Evolutionary conservation across 2,797 vertebrate species (phyloP).

Genomic region (Sylvilagus floridanus): DNA sequence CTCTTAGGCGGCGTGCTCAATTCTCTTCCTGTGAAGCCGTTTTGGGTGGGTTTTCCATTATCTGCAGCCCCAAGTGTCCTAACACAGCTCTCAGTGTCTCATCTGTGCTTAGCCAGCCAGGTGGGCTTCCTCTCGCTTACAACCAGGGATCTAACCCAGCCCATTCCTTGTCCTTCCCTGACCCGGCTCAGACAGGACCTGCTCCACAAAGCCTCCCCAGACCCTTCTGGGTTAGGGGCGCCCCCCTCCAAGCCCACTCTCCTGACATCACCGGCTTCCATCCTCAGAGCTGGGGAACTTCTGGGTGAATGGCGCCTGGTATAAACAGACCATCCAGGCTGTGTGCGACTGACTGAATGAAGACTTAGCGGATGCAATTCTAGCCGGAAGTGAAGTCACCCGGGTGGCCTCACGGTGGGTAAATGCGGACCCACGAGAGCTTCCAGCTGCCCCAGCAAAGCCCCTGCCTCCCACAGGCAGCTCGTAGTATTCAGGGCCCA

Average conservation of each 20-base stretch:
- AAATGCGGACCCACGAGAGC: neutral
- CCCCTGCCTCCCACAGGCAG: no score
- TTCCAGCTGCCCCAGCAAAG: no score
- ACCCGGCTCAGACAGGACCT: neutral
- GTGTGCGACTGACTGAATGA: neutral
- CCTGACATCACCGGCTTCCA: neutral
- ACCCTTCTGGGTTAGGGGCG: neutral
- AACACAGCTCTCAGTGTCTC: neutral
- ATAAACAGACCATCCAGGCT: neutral
- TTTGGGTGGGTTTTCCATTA: conserved; percentile 10
- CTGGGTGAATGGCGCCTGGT: neutral
- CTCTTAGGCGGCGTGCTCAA: neutral
- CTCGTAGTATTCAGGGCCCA: no score
- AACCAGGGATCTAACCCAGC: neutral
- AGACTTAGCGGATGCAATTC: neutral
- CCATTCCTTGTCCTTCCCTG: neutral
- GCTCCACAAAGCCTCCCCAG: neutral
- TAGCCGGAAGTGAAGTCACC: neutral
- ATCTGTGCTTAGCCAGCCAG: neutral
- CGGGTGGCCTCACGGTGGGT: neutral
- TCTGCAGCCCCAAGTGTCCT: neutral
- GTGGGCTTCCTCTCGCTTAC: neutral
- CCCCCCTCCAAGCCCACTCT: neutral
- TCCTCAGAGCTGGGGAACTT: neutral
- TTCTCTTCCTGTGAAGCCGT: neutral